Evolutionary conservation across 2,113 vertebrate genomes (phyloP).

Genomic region (Ictalurus furcatus): DNA sequence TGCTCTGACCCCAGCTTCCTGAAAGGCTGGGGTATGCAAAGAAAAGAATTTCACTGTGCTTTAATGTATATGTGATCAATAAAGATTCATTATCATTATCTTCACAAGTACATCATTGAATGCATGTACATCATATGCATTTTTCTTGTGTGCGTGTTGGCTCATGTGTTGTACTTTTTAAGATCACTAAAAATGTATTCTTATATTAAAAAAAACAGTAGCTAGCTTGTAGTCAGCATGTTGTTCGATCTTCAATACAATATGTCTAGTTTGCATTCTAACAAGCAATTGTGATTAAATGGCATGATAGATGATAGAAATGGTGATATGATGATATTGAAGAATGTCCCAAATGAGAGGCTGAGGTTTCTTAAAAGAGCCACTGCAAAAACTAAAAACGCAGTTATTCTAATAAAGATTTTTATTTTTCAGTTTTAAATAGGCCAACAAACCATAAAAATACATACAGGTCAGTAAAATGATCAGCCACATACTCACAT

Average conservation of each 20-base stretch:
- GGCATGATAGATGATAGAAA: not conserved
- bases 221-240: not conserved
- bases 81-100: no score
- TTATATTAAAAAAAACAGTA: not conserved
- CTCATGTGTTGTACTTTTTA: not conserved
- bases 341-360: not conserved
- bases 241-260: not conserved
- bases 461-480: conserved; percentile 66
- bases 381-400: not conserved
- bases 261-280: not conserved
- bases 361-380: not conserved
- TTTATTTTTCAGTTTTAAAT: conserved; percentile 76
- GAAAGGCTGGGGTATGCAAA: no score
- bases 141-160: not conserved
- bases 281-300: not conserved
- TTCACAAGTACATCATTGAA: not conserved
- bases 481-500: conserved; percentile 62
- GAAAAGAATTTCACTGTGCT: no score
- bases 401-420: conserved; percentile 65
- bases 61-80: no score
- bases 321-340: not conserved
- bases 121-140: not conserved
- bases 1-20: no score
- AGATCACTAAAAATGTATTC: not conserved
- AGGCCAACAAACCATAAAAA: conserved; percentile 69